Conservation (phyloP, 2,113 vertebrate genomes). For the Cyprinodon brontotheroides region DNA sequence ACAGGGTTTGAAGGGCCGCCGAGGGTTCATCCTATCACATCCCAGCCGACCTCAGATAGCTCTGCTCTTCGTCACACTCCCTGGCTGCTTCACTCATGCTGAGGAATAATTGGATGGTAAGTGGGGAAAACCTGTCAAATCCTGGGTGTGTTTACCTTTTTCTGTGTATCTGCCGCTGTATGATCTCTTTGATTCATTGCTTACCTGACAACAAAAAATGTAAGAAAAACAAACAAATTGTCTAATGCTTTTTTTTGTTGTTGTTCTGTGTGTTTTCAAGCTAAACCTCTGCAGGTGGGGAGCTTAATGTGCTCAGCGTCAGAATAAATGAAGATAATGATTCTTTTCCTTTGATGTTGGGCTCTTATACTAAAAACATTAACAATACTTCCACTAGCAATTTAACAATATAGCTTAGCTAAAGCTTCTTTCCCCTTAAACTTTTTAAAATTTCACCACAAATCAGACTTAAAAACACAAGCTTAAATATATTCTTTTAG, state of each 20-base stretch:
- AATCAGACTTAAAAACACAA: no score
- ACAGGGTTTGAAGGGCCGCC: constrained; percentile 45
- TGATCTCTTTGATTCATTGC: background rate
- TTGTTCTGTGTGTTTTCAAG: background rate
- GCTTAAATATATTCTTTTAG: no score
- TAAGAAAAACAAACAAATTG: background rate
- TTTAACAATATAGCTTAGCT: background rate
- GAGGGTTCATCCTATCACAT: constrained; percentile 36
- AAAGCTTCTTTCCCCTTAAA: background rate
- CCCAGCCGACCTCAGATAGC: constrained; percentile 40
- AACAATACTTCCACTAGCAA: background rate
- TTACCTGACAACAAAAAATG: background rate
- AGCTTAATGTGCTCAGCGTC: background rate
- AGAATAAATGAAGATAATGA: background rate
- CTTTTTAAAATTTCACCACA: background rate
- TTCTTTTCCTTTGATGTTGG: background rate
- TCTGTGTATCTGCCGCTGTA: background rate
- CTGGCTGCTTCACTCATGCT: constrained; percentile 7
- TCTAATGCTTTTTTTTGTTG: background rate
- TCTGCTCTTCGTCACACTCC: constrained; percentile 28
- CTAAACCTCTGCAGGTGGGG: background rate
- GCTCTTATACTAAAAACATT: background rate
- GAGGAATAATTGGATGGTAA: constrained; percentile 31
- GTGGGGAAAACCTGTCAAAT: constrained; percentile 17
- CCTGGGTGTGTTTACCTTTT: constrained; percentile 11